Evolutionary conservation across 1,140 invertebrate species (phyloP).

Genomic region (Oncopeltus fasciatus): DNA sequence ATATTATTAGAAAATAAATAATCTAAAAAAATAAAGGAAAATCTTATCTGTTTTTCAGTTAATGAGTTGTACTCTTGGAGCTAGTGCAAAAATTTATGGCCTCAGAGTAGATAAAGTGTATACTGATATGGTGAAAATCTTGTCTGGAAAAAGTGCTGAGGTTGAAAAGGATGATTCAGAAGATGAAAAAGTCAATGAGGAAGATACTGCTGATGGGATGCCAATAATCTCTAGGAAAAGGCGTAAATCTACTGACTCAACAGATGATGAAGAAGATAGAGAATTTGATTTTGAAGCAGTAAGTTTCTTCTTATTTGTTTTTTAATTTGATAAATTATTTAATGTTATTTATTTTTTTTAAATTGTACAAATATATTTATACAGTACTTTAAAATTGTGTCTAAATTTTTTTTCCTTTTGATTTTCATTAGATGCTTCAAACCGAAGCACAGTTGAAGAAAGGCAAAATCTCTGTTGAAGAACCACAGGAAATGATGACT

Average conservation of each 20-base stretch:
- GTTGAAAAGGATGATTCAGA: slow-evolving; percentile 29
- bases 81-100: slow-evolving; percentile 69
- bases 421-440: background rate
- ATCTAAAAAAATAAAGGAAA: too few species aligned
- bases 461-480: background rate
- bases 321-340: too few species aligned
- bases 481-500: background rate
- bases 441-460: background rate
- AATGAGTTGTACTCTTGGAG: slow-evolving; percentile 63
- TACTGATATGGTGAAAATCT: slow-evolving; percentile 58
- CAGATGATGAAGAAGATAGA: background rate
- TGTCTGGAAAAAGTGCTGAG: slow-evolving; percentile 42
- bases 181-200: slow-evolving; percentile 25
- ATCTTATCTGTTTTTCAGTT: slow-evolving; percentile 38
- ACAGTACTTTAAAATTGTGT: too few species aligned
- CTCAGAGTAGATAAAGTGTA: slow-evolving; percentile 65
- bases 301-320: too few species aligned
- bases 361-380: too few species aligned
- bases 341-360: too few species aligned
- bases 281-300: slow-evolving; percentile 5
- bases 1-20: too few species aligned
- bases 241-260: background rate
- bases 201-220: background rate
- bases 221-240: background rate
- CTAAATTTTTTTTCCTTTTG: too few species aligned